These are phyloP conservation scores for Potamarius usumacintae DNA, from an alignment of 2,113 vertebrate genomes.

Conservation along the genomic window DNA sequence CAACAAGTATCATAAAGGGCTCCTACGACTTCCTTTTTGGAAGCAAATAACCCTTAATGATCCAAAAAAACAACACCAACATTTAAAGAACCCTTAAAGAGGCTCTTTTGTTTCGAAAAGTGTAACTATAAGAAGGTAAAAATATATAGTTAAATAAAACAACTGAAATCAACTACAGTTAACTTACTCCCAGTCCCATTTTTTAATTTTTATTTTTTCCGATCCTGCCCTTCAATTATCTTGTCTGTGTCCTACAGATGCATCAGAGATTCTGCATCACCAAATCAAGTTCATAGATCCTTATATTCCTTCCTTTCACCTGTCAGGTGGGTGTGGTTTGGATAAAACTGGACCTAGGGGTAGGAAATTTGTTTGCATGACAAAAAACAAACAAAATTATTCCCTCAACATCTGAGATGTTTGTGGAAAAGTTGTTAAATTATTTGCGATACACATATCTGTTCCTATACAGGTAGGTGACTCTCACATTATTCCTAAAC, in stretches of 20 bases:
- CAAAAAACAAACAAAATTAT: slow-evolving; percentile 3
- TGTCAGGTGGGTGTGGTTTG: neutral
- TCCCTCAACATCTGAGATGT: slow-evolving; percentile 33
- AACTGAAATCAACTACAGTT: neutral
- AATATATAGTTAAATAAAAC: neutral
- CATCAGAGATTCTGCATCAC: slow-evolving; percentile 11
- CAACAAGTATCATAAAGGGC: neutral
- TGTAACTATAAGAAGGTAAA: neutral
- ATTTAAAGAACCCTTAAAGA: neutral
- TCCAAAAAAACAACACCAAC: too few species aligned
- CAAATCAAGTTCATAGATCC: neutral
- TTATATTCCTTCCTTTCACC: slow-evolving; percentile 30
- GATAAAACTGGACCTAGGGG: slow-evolving; percentile 19
- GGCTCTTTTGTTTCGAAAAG: neutral
- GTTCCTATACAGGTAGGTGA: slow-evolving; percentile 13
- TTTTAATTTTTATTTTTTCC: neutral
- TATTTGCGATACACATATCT: slow-evolving; percentile 32
- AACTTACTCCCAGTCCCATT: slow-evolving; percentile 40
- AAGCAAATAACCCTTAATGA: neutral
- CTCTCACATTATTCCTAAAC: slow-evolving; percentile 19
- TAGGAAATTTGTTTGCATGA: slow-evolving; percentile 1
- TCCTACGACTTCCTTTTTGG: neutral
- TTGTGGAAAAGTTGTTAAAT: slow-evolving; percentile 32
- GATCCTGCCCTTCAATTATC: neutral
- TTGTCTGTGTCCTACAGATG: slow-evolving; percentile 14